phyloP scores from a whole-genome alignment of 2,888 invertebrate species.

The Dichetophora obliterata region DNA sequence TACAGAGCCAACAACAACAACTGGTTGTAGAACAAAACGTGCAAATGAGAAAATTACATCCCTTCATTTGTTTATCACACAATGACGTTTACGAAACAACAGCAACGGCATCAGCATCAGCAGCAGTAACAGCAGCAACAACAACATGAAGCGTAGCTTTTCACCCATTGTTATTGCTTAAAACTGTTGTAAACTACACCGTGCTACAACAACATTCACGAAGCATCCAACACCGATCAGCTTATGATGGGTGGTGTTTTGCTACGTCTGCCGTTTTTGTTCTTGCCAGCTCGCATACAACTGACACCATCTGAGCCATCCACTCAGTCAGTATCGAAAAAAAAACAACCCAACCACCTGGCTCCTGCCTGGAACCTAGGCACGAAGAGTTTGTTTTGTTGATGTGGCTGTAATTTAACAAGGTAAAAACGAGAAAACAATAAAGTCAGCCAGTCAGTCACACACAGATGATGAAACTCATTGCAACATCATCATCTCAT shows the following conservation, averaged over 20 bases:
- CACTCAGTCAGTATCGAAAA: background rate
- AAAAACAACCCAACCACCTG: background rate
- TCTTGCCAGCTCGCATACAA: background rate
- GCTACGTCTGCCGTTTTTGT: conserved; percentile 42
- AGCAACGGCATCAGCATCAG: conserved; percentile 36
- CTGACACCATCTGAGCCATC: conserved; percentile 3
- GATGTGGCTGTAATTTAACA: conserved; percentile 67
- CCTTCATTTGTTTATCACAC: conserved; percentile 66
- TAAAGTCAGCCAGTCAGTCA: conserved; percentile 49
- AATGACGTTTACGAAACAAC: conserved; percentile 42
- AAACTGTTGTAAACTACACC: conserved; percentile 47
- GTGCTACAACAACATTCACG: conserved; percentile 12
- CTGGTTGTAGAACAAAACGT: conserved; percentile 39
- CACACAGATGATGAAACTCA: background rate
- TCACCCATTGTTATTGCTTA: conserved; percentile 51
- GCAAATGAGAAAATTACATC: conserved; percentile 65
- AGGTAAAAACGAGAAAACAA: conserved; percentile 65
- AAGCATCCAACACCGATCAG: background rate
- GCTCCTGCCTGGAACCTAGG: background rate
- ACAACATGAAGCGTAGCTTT: conserved; percentile 40
- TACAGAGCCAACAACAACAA: conserved; percentile 1
- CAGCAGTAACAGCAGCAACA: too few species aligned
- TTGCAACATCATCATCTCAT: background rate
- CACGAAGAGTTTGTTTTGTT: conserved; percentile 54
- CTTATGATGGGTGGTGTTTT: too few species aligned